These are phyloP conservation scores for Aramus guarauna DNA, from an alignment of 2,113 vertebrate species.

Conservation along the genomic window DNA sequence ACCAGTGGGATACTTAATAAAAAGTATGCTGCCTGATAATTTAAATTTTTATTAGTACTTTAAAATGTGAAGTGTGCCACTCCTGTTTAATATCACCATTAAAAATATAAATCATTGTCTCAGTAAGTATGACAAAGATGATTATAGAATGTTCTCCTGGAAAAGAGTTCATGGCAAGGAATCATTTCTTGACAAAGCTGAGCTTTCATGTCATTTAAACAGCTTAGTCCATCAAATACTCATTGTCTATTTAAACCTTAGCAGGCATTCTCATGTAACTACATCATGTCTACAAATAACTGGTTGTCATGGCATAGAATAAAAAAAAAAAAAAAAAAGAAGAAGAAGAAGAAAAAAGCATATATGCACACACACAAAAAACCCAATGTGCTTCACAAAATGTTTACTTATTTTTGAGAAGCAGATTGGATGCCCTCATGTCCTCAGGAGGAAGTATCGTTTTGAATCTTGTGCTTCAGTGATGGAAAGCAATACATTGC, in stretches of 20 bases:
- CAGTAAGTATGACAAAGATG: background rate
- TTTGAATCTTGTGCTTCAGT: background rate
- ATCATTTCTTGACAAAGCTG: background rate
- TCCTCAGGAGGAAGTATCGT: background rate
- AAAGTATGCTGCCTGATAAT: background rate
- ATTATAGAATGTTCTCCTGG: background rate
- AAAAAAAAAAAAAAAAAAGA: background rate
- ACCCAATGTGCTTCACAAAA: background rate
- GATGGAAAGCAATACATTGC: background rate
- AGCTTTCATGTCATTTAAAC: background rate
- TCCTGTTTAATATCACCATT: background rate
- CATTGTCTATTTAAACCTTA: background rate
- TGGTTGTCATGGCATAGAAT: background rate
- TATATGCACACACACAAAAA: background rate
- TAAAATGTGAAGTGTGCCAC: background rate
- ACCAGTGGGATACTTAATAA: background rate
- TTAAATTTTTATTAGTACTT: background rate
- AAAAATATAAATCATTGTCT: background rate
- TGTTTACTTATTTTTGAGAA: background rate
- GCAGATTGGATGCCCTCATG: background rate
- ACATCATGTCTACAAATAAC: background rate
- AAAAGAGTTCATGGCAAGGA: background rate
- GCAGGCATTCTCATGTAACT: background rate
- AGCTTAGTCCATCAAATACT: background rate
- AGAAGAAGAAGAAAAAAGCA: background rate